A percentile compares a stretch with the other conserved stretches of the same genome.
Evolutionary conservation across 2,888 invertebrate genomes (phyloP).

Genomic region (Helleia helle): DNA sequence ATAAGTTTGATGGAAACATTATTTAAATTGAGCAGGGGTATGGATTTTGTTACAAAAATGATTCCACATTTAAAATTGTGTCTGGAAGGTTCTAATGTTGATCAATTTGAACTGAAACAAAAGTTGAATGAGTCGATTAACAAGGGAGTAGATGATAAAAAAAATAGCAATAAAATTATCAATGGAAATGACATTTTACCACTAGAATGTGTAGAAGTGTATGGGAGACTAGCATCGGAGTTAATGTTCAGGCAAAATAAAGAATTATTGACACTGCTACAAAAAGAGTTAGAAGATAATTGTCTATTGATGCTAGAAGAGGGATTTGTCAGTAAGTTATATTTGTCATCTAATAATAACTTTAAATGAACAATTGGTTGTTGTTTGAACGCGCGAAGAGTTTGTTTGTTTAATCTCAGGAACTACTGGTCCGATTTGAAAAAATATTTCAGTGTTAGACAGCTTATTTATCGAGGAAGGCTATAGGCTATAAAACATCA

Average conservation of each 20-base stretch:
- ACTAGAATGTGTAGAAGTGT: constrained; percentile 41
- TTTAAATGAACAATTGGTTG: no score
- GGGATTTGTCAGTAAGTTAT: constrained; percentile 50
- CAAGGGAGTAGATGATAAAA: constrained; percentile 31
- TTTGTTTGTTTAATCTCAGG: no score
- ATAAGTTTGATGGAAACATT: constrained; percentile 52
- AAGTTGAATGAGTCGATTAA: constrained; percentile 30
- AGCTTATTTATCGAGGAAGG: no score
- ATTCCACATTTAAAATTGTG: constrained; percentile 45
- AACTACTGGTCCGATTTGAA: no score
- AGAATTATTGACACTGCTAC: constrained; percentile 45
- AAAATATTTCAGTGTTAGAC: no score
- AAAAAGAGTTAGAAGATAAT: constrained; percentile 51
- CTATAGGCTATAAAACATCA: no score
- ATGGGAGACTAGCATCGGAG: constrained; percentile 55
- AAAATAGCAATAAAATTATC: constrained; percentile 43
- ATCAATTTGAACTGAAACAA: constrained; percentile 43
- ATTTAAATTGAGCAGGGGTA: constrained; percentile 59
- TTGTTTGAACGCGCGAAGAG: no score
- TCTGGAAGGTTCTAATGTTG: constrained; percentile 47
- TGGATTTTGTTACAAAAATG: constrained; percentile 46
- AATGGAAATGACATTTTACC: constrained; percentile 50
- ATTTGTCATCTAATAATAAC: no score
- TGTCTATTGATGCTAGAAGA: constrained; percentile 50
- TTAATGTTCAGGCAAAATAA: constrained; percentile 63